A percentile compares a stretch with the other conserved stretches of the same genome.
phyloP scores from a whole-genome alignment of 2,113 vertebrate species.

The Ibidorhyncha struthersii region DNA sequence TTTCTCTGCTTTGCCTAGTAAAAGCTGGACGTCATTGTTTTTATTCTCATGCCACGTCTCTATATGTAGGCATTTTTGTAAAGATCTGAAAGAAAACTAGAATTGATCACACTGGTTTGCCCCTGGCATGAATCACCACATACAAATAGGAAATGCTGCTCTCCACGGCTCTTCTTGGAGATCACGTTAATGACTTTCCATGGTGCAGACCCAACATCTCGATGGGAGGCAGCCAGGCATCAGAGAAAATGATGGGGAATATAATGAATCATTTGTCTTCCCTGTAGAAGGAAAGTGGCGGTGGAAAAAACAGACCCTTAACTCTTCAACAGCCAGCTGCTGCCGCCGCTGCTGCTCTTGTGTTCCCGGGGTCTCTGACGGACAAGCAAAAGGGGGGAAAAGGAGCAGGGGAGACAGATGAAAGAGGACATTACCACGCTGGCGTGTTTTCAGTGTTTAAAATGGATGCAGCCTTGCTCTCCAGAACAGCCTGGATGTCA shows the following conservation, averaged over 20 bases:
- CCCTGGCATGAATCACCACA: slow-evolving; percentile 16
- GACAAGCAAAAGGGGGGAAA: background rate
- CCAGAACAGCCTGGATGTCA: background rate
- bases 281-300: background rate
- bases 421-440: background rate
- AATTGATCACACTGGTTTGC: background rate
- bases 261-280: slow-evolving; percentile 65
- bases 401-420: background rate
- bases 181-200: background rate
- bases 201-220: slow-evolving; percentile 34
- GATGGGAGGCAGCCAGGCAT: slow-evolving; percentile 47
- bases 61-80: background rate
- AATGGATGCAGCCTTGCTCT: background rate
- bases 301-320: slow-evolving; percentile 9
- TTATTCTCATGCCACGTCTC: background rate
- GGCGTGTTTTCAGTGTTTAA: background rate
- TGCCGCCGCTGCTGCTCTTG: background rate
- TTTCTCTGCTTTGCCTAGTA: background rate
- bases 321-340: background rate
- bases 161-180: background rate
- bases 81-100: background rate
- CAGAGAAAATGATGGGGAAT: slow-evolving; percentile 49
- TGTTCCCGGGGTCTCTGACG: background rate
- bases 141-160: background rate
- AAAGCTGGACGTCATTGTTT: rapidly evolving